A percentile compares a stretch with the other conserved stretches of the same genome.
These are phyloP conservation scores for Meloidogyne hapla DNA, from an alignment of 1,140 invertebrate species.

Conservation along the genomic window DNA sequence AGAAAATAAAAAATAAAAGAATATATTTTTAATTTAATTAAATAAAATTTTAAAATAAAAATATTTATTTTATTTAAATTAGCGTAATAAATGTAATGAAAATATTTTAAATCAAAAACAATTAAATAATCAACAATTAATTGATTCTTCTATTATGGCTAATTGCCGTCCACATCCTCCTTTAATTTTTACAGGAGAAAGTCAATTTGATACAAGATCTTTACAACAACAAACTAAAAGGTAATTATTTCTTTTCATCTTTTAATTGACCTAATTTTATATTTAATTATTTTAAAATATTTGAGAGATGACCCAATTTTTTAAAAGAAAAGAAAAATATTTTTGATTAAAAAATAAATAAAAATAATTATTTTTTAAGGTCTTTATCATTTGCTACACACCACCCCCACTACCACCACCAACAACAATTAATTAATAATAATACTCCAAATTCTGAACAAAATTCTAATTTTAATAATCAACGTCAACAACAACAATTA, in stretches of 20 bases:
- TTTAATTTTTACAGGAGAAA: not conserved
- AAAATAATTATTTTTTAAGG: not conserved
- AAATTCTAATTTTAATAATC: not conserved
- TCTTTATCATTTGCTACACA: not conserved
- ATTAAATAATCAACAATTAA: not conserved
- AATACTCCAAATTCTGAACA: not conserved
- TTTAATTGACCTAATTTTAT: not conserved
- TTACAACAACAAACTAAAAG: not conserved
- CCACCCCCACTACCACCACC: not conserved
- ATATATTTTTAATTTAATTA: too few relatives aligned
- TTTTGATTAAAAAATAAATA: not conserved
- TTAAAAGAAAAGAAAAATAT: not conserved
- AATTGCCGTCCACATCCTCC: not conserved
- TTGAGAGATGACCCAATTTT: not conserved
- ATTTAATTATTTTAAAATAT: not conserved
- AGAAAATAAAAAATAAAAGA: not conserved
- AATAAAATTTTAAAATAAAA: too few relatives aligned
- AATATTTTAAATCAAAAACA: not conserved
- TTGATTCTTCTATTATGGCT: not conserved
- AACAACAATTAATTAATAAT: not conserved
- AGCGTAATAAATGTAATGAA: conserved; percentile 1
- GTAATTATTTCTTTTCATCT: not conserved
- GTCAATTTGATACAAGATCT: conserved; percentile 3
- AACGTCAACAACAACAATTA: conserved; percentile 2
- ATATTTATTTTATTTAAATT: not conserved